Evolutionary conservation across 1,140 invertebrate species (phyloP), one percentile per base, ranked within the genome.

Genomic region (Drosophila ironensis): DNA sequence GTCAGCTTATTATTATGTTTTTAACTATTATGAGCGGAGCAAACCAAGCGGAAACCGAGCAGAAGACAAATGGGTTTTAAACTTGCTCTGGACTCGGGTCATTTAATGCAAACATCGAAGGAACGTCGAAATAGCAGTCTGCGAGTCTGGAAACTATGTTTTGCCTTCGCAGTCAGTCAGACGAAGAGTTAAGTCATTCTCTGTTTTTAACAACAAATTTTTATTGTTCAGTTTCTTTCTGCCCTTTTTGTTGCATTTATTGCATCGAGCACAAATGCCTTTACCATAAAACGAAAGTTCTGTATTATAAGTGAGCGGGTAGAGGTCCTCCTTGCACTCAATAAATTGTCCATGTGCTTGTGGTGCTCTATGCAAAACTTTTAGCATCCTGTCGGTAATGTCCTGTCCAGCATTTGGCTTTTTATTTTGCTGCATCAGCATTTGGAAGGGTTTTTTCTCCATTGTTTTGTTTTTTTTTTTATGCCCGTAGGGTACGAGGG

Each of bases 401-500:
- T 72, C 22, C 51, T 48, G 42, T 64, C 41, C 54, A 40, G 63
- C 56, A 54, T 35, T 37, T 37, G 35, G 22, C 19, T 47, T 46
- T 40, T 69, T 40, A 44, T 53, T 37, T 35, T 61, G 69, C 70
- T 47, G 60, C 69, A 70, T 80, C 75, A 80, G 75, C 75, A 59
- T 57, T 51, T 69, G 14, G n/a, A n/a, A n/a, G 30, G 38, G 56
- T 45, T 40, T 24, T 25, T 35, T 50, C 12, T 1, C 5, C 12
- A 22, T 60, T 57, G 37, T 72, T 45, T 35, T 20, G 35, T 28
- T 52, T 20, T n/a, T n/a, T 27, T 44, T 57, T 38, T 6, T 20
- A n/a, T n/a, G n/a, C n/a, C n/a, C n/a, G n/a, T n/a, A n/a, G n/a
- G n/a, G n/a, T n/a, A n/a, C n/a, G n/a, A n/a, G n/a, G n/a, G n/a